phyloP scores from a whole-genome alignment of 2,113 vertebrate species.

The Heterocephalus glaber region DNA sequence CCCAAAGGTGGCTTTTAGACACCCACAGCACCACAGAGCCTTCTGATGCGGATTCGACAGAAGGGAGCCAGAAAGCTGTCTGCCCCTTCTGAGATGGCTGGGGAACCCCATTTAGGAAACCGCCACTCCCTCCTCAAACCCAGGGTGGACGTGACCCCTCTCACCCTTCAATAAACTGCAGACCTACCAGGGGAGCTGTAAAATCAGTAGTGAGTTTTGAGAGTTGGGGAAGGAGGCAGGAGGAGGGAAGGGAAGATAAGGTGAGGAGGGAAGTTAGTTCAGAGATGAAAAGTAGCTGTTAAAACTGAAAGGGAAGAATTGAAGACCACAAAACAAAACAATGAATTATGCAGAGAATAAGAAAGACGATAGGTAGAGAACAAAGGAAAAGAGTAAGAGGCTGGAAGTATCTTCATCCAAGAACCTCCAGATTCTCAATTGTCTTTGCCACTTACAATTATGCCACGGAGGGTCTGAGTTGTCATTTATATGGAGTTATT shows the following conservation, averaged over 20 bases:
- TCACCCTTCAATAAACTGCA: constrained; percentile 34
- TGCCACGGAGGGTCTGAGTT: rapidly evolving
- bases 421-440: rapidly evolving
- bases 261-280: not conserved
- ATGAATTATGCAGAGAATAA: rapidly evolving
- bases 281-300: not conserved
- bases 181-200: constrained; percentile 16
- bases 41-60: constrained; percentile 61
- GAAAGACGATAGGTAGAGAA: not conserved
- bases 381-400: not conserved
- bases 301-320: not conserved
- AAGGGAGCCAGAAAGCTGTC: constrained; percentile 71
- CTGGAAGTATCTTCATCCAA: not conserved
- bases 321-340: not conserved
- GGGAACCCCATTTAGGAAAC: constrained; percentile 61
- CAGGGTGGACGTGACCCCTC: not conserved
- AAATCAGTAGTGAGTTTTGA: not conserved
- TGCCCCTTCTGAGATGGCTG: constrained; percentile 62
- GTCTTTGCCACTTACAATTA: too few species aligned
- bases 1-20: constrained; percentile 79
- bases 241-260: not conserved
- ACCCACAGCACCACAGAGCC: constrained; percentile 49
- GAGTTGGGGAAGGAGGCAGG: not conserved
- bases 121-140: not conserved
- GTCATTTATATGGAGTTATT: not conserved